A percentile compares a stretch with the other conserved stretches of the same genome.
These are phyloP conservation scores for Drosophila sucinea DNA, from an alignment of 1,140 invertebrate genomes.

Conservation along the genomic window DNA sequence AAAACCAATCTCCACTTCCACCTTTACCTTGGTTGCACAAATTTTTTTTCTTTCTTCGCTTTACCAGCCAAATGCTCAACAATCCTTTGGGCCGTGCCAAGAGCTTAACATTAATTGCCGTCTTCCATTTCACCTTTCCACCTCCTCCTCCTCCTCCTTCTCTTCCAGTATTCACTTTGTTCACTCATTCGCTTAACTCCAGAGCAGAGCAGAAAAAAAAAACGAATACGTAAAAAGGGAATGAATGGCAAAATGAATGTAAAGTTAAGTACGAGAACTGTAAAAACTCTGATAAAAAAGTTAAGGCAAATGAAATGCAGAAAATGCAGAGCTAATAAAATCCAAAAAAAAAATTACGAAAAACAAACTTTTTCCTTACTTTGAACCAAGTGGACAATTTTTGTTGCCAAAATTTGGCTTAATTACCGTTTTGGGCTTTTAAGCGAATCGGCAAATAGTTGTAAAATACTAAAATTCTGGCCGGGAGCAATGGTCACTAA, in stretches of 20 bases:
- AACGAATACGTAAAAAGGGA: slow-evolving; percentile 10
- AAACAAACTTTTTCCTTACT: slow-evolving; percentile 50
- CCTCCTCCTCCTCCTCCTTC: slow-evolving; percentile 16
- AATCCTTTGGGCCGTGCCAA: slow-evolving; percentile 64
- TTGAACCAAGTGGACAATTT: slow-evolving; percentile 54
- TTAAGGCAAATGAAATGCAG: slow-evolving; percentile 45
- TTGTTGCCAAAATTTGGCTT: slow-evolving; percentile 49
- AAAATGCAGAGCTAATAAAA: slow-evolving; percentile 63
- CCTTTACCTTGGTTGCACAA: slow-evolving; percentile 26
- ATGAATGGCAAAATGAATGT: slow-evolving; percentile 42
- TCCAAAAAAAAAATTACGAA: slow-evolving; percentile 5
- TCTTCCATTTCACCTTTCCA: slow-evolving; percentile 55
- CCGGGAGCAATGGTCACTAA: not conserved
- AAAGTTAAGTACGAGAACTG: slow-evolving; percentile 64
- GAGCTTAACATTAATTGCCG: slow-evolving; percentile 72
- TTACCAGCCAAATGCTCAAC: slow-evolving; percentile 51
- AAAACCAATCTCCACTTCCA: slow-evolving; percentile 49
- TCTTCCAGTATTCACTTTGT: slow-evolving; percentile 12
- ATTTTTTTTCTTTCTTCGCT: slow-evolving; percentile 10
- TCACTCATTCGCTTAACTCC: slow-evolving; percentile 41
- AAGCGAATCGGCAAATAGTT: slow-evolving; percentile 31
- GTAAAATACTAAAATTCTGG: slow-evolving; percentile 20
- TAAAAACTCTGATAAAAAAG: slow-evolving; percentile 69
- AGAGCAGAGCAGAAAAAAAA: slow-evolving; percentile 17
- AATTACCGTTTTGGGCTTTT: slow-evolving; percentile 36